phyloP scores from a whole-genome alignment of 2,113 vertebrate genomes.

The Pluvialis apricaria region DNA sequence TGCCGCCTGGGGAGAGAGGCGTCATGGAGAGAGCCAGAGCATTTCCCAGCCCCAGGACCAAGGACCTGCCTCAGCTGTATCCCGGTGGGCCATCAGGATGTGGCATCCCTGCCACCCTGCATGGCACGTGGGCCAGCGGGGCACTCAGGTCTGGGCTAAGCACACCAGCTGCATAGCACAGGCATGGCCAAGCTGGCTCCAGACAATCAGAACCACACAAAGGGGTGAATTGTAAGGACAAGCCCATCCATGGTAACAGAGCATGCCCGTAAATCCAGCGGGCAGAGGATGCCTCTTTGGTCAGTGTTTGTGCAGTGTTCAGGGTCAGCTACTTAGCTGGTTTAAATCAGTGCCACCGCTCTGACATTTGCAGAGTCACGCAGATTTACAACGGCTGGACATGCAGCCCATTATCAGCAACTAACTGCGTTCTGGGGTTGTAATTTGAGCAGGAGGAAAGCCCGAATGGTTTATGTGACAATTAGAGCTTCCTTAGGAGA shows the following conservation, averaged over 20 bases:
- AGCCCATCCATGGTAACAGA: not conserved
- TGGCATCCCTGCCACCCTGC: not conserved
- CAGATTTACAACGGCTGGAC: not conserved
- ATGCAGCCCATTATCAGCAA: not conserved
- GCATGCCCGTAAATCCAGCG: not conserved
- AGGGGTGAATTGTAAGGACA: not conserved
- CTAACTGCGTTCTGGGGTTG: not conserved
- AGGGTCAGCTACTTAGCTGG: not conserved
- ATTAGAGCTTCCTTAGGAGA: not conserved
- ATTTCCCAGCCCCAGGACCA: not conserved
- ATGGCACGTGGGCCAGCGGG: not conserved
- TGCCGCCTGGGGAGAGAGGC: accelerated
- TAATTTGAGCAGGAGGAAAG: not conserved
- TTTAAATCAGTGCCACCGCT: not conserved
- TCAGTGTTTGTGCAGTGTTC: not conserved
- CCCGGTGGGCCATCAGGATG: not conserved
- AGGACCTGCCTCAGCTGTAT: not conserved
- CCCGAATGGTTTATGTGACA: not conserved
- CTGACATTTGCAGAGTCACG: not conserved
- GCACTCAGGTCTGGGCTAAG: not conserved
- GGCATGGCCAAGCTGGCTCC: not conserved
- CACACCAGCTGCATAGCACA: not conserved
- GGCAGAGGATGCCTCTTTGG: not conserved
- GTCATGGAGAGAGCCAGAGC: not conserved
- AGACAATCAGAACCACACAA: not conserved